Evolutionary conservation across 64 coral and sea anemone genomes (phyloP).

Genomic region (Dendronephthya gigantea): DNA sequence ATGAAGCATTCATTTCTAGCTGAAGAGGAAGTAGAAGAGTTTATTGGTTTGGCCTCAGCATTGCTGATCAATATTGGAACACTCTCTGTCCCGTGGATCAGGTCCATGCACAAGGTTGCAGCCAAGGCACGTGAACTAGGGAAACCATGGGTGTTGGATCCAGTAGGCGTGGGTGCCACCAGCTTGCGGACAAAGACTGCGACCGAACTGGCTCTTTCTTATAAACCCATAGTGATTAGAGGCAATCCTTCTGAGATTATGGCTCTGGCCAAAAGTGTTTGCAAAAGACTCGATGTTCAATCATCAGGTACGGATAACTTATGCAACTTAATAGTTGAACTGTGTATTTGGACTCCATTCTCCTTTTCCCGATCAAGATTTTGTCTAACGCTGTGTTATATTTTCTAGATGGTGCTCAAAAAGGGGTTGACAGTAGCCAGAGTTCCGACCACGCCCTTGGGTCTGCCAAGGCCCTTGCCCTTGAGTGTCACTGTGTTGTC

Average conservation of each 20-base stretch:
- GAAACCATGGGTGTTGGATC: slow-evolving; percentile 24
- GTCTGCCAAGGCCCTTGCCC: slow-evolving; percentile 6
- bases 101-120: slow-evolving; percentile 30
- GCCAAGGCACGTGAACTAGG: slow-evolving; percentile 7
- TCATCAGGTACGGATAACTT: slow-evolving; percentile 5
- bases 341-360: too few relatives aligned
- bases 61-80: slow-evolving; percentile 39
- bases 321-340: too few relatives aligned
- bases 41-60: slow-evolving; percentile 4
- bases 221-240: slow-evolving; percentile 22
- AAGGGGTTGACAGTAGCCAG: slow-evolving; percentile 37
- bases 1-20: not conserved
- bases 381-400: too few relatives aligned
- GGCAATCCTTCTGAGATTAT: slow-evolving; percentile 36
- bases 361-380: too few relatives aligned
- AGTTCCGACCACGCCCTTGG: slow-evolving; percentile 16
- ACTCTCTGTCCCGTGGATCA: slow-evolving; percentile 29
- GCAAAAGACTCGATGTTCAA: slow-evolving; percentile 9
- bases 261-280: slow-evolving; percentile 29
- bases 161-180: slow-evolving; percentile 25
- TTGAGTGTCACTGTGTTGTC: slow-evolving; percentile 13
- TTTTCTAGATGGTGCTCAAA: slow-evolving; percentile 23
- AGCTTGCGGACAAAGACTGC: slow-evolving; percentile 24
- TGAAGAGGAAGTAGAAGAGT: slow-evolving; percentile 36
- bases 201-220: slow-evolving; percentile 18